phyloP scores from a whole-genome alignment of 2,797 vertebrate genomes.

The Staurois parvus region DNA sequence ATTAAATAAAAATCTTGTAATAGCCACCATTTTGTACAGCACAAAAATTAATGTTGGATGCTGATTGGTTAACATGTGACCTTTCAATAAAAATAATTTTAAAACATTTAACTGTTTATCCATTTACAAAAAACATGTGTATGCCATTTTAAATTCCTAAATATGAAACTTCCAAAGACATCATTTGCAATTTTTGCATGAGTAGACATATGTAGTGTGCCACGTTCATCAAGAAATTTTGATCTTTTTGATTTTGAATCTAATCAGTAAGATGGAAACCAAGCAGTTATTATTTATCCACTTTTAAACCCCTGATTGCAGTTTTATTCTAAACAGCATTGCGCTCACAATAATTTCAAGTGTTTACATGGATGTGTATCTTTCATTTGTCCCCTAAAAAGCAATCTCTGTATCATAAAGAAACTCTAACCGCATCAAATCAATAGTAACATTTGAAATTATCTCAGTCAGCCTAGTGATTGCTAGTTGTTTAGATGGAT shows the following conservation, averaged over 20 bases:
- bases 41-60: background rate
- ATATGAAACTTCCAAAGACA: background rate
- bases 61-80: no score
- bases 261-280: constrained; percentile 65
- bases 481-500: background rate
- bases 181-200: constrained; percentile 38
- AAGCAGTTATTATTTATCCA: constrained; percentile 65
- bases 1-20: background rate
- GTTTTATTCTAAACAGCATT: constrained; percentile 66
- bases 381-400: constrained; percentile 65
- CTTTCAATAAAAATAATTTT: no score
- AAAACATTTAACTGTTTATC: background rate
- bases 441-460: background rate
- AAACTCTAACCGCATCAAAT: background rate
- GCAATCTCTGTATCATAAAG: constrained; percentile 52
- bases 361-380: constrained; percentile 44
- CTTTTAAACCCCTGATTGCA: constrained; percentile 67
- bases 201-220: constrained; percentile 21
- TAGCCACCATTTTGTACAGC: background rate
- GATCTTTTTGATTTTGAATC: constrained; percentile 56
- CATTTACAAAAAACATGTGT: background rate
- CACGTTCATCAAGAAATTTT: constrained; percentile 36
- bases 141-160: background rate
- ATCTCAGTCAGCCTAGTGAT: background rate
- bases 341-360: constrained; percentile 67